Conservation (phyloP, 2,113 vertebrate species). For the Monopterus albus region DNA sequence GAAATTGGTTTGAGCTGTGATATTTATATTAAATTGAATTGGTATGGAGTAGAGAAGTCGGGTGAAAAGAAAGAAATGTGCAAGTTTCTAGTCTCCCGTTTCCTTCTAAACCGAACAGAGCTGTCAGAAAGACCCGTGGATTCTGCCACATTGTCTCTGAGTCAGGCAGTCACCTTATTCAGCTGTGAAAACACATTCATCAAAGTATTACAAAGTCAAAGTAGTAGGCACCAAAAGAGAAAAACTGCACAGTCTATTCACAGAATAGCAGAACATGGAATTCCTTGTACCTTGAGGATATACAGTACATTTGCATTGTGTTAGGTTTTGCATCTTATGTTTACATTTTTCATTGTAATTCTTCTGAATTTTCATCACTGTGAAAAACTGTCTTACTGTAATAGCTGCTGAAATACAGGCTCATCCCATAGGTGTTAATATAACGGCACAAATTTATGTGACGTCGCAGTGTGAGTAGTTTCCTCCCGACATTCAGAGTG, state of each 20-base stretch:
- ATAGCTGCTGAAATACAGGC: not conserved
- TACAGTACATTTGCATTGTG: no score
- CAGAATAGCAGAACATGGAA: no score
- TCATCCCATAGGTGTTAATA: no score
- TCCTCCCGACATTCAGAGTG: slow-evolving; percentile 35
- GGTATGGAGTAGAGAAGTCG: not conserved
- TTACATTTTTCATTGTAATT: no score
- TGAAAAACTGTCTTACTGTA: no score
- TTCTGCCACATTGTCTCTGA: not conserved
- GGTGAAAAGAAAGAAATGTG: not conserved
- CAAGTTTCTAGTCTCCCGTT: not conserved
- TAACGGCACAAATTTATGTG: slow-evolving; percentile 1
- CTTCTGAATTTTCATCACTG: no score
- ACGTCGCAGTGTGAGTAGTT: not conserved
- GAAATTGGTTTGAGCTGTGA: not conserved
- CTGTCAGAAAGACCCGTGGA: no score
- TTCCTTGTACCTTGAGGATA: no score
- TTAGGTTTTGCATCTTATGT: no score
- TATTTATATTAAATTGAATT: not conserved
- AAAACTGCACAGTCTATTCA: no score
- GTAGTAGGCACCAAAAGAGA: no score
- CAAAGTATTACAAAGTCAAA: no score
- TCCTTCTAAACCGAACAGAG: not conserved
- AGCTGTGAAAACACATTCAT: not conserved
- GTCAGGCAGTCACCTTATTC: not conserved